Conservation (phyloP, 2,797 vertebrate genomes). For the Lagodon rhomboides region DNA sequence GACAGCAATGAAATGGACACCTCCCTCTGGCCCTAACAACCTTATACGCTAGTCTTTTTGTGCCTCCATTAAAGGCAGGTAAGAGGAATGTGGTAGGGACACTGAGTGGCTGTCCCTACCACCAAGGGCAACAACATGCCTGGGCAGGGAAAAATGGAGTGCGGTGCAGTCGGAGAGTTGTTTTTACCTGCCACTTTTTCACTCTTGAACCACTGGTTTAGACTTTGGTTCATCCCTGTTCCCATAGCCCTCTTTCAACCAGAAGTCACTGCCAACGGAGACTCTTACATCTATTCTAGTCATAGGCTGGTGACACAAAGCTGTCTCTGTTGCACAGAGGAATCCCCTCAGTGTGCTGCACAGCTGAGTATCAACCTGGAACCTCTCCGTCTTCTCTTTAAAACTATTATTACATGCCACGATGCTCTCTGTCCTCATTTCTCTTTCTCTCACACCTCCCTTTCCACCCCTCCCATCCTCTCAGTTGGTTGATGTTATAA, state of each 20-base stretch:
- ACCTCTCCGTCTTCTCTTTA: conserved; percentile 40
- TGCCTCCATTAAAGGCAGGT: conserved; percentile 14
- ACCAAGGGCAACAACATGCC: conserved; percentile 35
- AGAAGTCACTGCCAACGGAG: conserved; percentile 19
- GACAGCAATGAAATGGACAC: conserved; percentile 5
- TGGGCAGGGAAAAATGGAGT: conserved; percentile 15
- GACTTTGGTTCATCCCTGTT: conserved; percentile 2
- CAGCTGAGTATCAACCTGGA: conserved; percentile 59
- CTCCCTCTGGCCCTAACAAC: not conserved
- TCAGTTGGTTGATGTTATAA: conserved; percentile 49
- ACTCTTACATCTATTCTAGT: conserved; percentile 43
- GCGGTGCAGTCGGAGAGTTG: not conserved
- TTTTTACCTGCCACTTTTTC: conserved; percentile 17
- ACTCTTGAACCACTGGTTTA: conserved; percentile 1
- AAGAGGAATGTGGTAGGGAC: conserved; percentile 44
- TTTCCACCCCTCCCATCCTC: conserved; percentile 42
- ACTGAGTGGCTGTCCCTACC: not conserved
- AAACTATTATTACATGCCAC: conserved; percentile 60
- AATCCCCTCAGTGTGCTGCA: conserved; percentile 60
- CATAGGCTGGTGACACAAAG: conserved; percentile 57
- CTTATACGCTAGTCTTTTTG: not conserved
- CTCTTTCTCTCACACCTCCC: conserved; percentile 29
- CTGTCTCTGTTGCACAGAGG: conserved; percentile 64
- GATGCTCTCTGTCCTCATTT: conserved; percentile 45
- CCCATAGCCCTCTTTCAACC: conserved; percentile 7